These are phyloP conservation scores for Catocala sponsa DNA, from an alignment of 2,888 invertebrate species.

Conservation along the genomic window DNA sequence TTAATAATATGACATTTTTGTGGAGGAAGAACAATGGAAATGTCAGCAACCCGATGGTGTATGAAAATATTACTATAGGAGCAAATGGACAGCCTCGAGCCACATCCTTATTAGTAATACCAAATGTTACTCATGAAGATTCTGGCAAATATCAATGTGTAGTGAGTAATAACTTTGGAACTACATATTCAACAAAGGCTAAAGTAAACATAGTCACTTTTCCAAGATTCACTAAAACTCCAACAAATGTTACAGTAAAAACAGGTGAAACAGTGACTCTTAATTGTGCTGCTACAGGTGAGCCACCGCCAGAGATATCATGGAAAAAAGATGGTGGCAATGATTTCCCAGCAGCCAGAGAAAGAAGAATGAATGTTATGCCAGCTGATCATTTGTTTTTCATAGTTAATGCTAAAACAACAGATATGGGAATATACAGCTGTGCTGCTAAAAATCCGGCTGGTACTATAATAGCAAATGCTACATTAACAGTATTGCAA, in stretches of 20 bases:
- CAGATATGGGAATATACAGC: constrained; percentile 97
- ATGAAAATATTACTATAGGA: constrained; percentile 79
- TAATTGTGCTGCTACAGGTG: constrained; percentile 96
- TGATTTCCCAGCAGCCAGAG: constrained; percentile 97
- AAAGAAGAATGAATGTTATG: constrained; percentile 97
- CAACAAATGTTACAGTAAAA: constrained; percentile 94
- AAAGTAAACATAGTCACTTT: constrained; percentile 95
- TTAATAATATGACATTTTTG: constrained; percentile 92
- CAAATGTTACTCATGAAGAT: constrained; percentile 93
- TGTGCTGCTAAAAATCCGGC: constrained; percentile 97
- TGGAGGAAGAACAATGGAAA: constrained; percentile 96
- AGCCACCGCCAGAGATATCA: constrained; percentile 95
- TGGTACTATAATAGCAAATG: constrained; percentile 95
- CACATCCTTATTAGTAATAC: constrained; percentile 92
- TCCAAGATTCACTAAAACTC: constrained; percentile 95
- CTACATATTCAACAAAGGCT: constrained; percentile 95
- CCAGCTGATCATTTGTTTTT: constrained; percentile 97
- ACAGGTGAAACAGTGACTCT: constrained; percentile 95
- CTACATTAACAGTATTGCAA: constrained; percentile 94
- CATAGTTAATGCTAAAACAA: constrained; percentile 96
- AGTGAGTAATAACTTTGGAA: constrained; percentile 95
- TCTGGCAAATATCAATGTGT: constrained; percentile 98
- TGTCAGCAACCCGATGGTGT: constrained; percentile 78
- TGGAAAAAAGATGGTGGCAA: constrained; percentile 98
- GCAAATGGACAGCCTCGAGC: constrained; percentile 89